Conservation (phyloP, 1,140 invertebrate genomes). For the Neuroterus valhalla region DNA sequence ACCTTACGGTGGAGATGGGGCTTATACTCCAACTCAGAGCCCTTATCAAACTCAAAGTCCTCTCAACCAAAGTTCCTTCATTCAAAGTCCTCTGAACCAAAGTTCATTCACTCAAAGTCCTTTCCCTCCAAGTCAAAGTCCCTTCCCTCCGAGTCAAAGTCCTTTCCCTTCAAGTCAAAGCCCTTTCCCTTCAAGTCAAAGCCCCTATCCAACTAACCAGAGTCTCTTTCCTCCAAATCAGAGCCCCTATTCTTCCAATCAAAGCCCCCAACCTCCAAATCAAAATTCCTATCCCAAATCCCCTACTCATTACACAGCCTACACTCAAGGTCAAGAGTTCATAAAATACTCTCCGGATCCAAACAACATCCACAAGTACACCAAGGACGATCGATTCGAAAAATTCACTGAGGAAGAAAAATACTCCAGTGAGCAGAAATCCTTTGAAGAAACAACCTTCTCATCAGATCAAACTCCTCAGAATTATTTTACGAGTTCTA, state of each 20-base stretch:
- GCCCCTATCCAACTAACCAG: not conserved
- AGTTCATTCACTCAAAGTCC: not conserved
- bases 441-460: slow-evolving; percentile 41
- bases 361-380: slow-evolving; percentile 29
- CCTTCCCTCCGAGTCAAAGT: slow-evolving; percentile 21
- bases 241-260: not conserved
- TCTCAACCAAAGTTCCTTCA: slow-evolving; percentile 23
- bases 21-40: slow-evolving; percentile 33
- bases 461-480: slow-evolving; percentile 42
- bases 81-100: not conserved
- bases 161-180: not conserved
- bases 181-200: slow-evolving; percentile 7
- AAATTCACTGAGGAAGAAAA: slow-evolving; percentile 48
- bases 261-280: not conserved
- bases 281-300: slow-evolving; percentile 38
- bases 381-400: not conserved
- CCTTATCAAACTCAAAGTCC: slow-evolving; percentile 8
- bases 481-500: slow-evolving; percentile 46
- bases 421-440: slow-evolving; percentile 41
- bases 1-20: slow-evolving; percentile 45
- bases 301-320: slow-evolving; percentile 34
- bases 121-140: not conserved
- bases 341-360: slow-evolving; percentile 13
- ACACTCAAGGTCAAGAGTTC: not conserved
- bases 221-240: not conserved